These are phyloP conservation scores for Strongylocentrotus purpuratus DNA, from an alignment of 35 echinoderm and acorn worm species.

Conservation along the genomic window DNA sequence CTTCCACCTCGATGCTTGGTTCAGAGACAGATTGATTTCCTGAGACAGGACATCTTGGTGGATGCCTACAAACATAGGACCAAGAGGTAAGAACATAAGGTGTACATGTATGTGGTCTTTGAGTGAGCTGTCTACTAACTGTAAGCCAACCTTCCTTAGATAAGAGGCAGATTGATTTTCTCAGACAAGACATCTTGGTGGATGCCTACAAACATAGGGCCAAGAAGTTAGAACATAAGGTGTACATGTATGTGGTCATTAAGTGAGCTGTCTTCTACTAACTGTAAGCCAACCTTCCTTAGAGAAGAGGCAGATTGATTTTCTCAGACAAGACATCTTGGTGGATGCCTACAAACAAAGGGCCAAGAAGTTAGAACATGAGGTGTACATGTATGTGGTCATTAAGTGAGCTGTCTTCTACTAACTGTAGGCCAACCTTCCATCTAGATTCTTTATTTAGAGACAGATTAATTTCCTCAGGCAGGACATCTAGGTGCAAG, in stretches of 20 bases:
- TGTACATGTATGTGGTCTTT: not conserved
- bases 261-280: too few species aligned
- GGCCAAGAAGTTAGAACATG: constrained; percentile 63
- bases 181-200: constrained; percentile 58
- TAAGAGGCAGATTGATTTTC: constrained; percentile 49
- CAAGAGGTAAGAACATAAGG: constrained; percentile 56
- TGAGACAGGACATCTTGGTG: constrained; percentile 58
- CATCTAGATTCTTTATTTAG: too few species aligned
- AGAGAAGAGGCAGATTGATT: constrained; percentile 48
- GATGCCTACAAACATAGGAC: constrained; percentile 86
- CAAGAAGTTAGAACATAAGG: constrained; percentile 53
- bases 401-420: too few species aligned
- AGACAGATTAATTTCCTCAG: constrained; percentile 63
- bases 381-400: not conserved
- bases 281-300: constrained; percentile 1
- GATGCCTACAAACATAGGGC: constrained; percentile 86
- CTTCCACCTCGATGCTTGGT: constrained; percentile 55
- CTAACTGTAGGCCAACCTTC: too few species aligned
- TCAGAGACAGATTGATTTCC: constrained; percentile 54
- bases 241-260: too few species aligned
- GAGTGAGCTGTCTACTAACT: too few species aligned
- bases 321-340: constrained; percentile 63
- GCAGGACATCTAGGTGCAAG: constrained; percentile 56
- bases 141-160: too few species aligned
- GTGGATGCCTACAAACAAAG: constrained; percentile 84